Base-by-base conservation (phyloP, 1,140 invertebrate genomes). In the Proctacanthus coquilletti region DNA sequence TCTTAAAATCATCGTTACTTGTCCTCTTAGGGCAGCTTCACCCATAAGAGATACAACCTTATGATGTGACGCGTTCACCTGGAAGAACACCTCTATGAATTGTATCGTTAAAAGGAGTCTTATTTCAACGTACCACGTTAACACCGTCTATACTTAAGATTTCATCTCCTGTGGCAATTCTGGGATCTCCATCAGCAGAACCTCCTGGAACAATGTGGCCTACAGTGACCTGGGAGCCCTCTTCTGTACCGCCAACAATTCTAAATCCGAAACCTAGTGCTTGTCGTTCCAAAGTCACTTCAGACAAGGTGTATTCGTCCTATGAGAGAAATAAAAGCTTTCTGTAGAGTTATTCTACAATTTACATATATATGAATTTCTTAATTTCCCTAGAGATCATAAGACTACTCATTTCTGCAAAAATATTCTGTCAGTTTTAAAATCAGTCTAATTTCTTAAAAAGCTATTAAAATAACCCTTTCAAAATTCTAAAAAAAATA, bases 221-320 rank as follows among this genome's bases (percentile, higher is more conserved):
- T 34, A 97, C 88, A 3, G 87, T 84, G 38, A 95, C 86, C 66
- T 95, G 85, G 44, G 89, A 91, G 42, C 87, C 85, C 68, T 97
- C 93, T 66, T 98, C 94, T 1, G 88, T 92, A 20, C 95, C 95
- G n/a, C 95, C 95, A 20, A 98, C 86, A 55, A 98, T 94, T 45
- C 94, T 70, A 68, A 98, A 98, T 5, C 95, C 95, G 68, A 98
- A 95, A 11, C 89, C 88, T 53, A 73, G 74, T 35, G 89, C 82
- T 53, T 86, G 81, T 35, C 84, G 68, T 21, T 79, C 72, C 9
- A 94, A 59, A 13, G 79, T 79, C 0, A 93, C 80, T 34, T 79
- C 71, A 40, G 82, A 78, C 50, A 88, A 75, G 36, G 79, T 61
- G 61, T 71, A 82, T 42, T 82, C 77, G 38, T 68, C 53, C 40